Conservation (phyloP, 2,888 invertebrate genomes). For the Ophion obscuratus region DNA sequence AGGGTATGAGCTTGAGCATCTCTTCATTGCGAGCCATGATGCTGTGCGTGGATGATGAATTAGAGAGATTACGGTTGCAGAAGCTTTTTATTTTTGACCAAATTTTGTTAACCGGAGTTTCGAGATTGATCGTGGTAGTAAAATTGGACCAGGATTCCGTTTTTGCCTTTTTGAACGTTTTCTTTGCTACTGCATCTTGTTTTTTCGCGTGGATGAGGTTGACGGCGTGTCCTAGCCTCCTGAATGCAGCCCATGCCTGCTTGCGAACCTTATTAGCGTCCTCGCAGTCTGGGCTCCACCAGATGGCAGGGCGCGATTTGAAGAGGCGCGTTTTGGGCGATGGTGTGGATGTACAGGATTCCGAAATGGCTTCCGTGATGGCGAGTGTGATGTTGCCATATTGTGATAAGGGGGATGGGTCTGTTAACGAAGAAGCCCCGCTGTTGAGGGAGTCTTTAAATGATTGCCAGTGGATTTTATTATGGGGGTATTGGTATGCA, state of each 20-base stretch:
- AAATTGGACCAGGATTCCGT: too few relatives aligned
- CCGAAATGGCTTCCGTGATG: neutral
- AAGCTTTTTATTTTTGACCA: too few relatives aligned
- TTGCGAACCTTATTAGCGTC: neutral
- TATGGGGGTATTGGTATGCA: conserved; percentile 1
- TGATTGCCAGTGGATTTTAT: too few relatives aligned
- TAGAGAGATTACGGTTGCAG: neutral
- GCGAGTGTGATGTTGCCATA: too few relatives aligned
- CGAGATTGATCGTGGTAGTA: too few relatives aligned
- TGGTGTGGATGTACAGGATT: too few relatives aligned
- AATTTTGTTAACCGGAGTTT: neutral
- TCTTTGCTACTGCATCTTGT: conserved; percentile 28
- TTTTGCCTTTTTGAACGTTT: conserved; percentile 26
- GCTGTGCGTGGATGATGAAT: neutral
- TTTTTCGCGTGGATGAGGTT: conserved; percentile 17
- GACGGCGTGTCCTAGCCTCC: neutral
- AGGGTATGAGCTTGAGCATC: conserved; percentile 6
- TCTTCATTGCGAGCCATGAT: neutral
- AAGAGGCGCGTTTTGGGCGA: conserved; percentile 15
- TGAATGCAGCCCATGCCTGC: conserved; percentile 2
- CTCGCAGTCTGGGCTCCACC: conserved; percentile 18
- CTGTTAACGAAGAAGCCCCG: too few relatives aligned
- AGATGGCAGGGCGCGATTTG: conserved; percentile 27
- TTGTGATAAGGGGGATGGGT: too few relatives aligned
- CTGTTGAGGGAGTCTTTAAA: neutral